Evolutionary conservation across 2,113 vertebrate species (phyloP).

Genomic region (Sander lucioperca): DNA sequence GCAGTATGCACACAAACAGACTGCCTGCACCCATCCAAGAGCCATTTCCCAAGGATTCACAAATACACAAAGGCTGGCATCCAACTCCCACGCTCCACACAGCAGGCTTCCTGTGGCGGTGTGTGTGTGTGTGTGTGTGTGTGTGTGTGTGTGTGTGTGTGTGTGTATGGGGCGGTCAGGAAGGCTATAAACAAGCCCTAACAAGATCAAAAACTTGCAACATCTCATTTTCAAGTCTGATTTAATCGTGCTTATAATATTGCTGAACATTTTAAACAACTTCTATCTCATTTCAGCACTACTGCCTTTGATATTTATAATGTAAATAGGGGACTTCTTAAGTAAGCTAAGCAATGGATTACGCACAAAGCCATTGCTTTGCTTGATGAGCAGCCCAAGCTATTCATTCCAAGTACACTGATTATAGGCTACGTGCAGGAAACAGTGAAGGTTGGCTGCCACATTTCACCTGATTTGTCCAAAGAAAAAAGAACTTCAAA

Average conservation of each 20-base stretch:
- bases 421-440: constrained; percentile 39
- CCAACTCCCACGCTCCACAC: constrained; percentile 66
- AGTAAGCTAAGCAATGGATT: constrained; percentile 33
- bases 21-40: constrained; percentile 60
- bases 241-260: constrained; percentile 2
- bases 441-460: constrained; percentile 37
- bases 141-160: constrained; percentile 23
- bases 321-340: constrained; percentile 22
- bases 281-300: constrained; percentile 1
- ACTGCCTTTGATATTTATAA: constrained; percentile 10
- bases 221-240: constrained; percentile 30
- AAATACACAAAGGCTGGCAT: constrained; percentile 71
- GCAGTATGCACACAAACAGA: constrained; percentile 71
- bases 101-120: constrained; percentile 48
- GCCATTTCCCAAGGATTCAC: constrained; percentile 66
- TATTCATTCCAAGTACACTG: constrained; percentile 34
- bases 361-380: constrained; percentile 46
- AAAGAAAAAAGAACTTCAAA: neutral
- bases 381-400: constrained; percentile 26
- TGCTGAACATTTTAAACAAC: neutral
- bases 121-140: constrained; percentile 24
- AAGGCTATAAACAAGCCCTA: constrained; percentile 29
- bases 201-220: constrained; percentile 47
- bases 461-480: constrained; percentile 7
- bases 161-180: neutral